Base-by-base conservation (phyloP, 2,113 vertebrate genomes). In the Tenebrosternarchus preto region DNA sequence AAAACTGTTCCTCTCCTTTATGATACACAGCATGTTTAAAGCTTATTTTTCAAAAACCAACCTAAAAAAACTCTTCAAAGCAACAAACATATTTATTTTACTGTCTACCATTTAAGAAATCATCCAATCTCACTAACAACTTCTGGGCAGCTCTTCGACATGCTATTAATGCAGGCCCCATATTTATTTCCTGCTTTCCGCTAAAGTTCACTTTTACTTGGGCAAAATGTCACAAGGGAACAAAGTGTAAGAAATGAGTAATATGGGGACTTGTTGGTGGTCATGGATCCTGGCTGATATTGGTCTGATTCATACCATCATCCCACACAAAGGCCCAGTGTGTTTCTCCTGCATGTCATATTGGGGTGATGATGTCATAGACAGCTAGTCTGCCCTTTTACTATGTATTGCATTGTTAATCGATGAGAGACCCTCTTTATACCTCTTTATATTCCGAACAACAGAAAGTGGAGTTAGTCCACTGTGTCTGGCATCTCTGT, bases 341-440 rank as follows among this genome's bases (percentile, higher is more conserved):
- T 85, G 63, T 29, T 43, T 64, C 60, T 71, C 25, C 71, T 27
- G 64, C 64, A 19, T 85, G 66, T 76, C 83, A 85, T 84, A 84
- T 84, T 84, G 80, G 81, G 69, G 63, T 1, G 9, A 20, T 82
- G 83, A 85, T 27, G 80, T 85, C 83, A 85, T 22, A 36, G 33
- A 7, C 55, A 46, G 46, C 63, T 33, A 69, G 57, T 39, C 43
- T 70, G 78, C 69, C 79, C 71, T 64, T n/a, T n/a, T 57, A 19
- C 76, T 82, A 77, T 82, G 80, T 29, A 57, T 68, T 25, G 80
- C 79, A 81, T 82, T 82, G 83, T 82, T 63, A 70, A 75, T 68
- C 72, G 27, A 77, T 84, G 79, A 81, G 70, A 78, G 83, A 29
- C 78, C 55, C 57, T 82, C 83, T 84, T 84, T 84, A 84, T 84